A percentile compares a stretch with the other conserved stretches of the same genome.
These are phyloP conservation scores for Ruditapes philippinarum DNA, from an alignment of 1,140 invertebrate genomes.

Conservation along the genomic window DNA sequence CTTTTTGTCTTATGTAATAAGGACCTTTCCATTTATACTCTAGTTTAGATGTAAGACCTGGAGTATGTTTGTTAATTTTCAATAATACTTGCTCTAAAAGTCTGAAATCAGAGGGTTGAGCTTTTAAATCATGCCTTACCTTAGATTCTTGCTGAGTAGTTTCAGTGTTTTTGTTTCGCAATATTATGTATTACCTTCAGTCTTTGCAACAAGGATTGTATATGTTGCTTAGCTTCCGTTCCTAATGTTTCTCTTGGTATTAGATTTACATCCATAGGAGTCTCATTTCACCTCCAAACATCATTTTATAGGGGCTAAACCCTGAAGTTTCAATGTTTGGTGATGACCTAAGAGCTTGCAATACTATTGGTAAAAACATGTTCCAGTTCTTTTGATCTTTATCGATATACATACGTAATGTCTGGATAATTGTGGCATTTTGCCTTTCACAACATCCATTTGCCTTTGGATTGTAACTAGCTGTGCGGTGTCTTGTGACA, in stretches of 20 bases:
- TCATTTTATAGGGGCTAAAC: constrained; percentile 2
- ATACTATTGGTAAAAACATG: neutral
- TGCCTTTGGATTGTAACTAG: constrained; percentile 68
- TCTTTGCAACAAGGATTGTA: neutral
- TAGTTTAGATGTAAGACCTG: neutral
- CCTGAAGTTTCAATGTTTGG: constrained; percentile 35
- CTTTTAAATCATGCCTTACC: neutral
- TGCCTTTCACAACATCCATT: constrained; percentile 65
- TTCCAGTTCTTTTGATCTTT: constrained; percentile 44
- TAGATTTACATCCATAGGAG: neutral
- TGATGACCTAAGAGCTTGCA: constrained; percentile 17
- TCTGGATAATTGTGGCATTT: constrained; percentile 21
- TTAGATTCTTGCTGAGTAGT: neutral
- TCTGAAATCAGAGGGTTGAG: neutral
- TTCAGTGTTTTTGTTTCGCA: neutral
- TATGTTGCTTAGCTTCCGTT: neutral
- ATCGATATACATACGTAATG: constrained; percentile 24
- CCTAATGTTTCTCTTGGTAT: constrained; percentile 1
- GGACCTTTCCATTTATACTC: constrained; percentile 1
- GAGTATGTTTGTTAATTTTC: neutral
- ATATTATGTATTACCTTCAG: neutral
- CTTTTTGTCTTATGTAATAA: constrained; percentile 7
- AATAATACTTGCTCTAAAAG: neutral
- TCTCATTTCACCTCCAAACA: constrained; percentile 1
- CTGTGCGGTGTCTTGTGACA: constrained; percentile 63